Evolutionary conservation across 35 echinoderm and acorn worm species (phyloP), one percentile per base, ranked within the genome.

Genomic region (Holothuria glaberrima): DNA sequence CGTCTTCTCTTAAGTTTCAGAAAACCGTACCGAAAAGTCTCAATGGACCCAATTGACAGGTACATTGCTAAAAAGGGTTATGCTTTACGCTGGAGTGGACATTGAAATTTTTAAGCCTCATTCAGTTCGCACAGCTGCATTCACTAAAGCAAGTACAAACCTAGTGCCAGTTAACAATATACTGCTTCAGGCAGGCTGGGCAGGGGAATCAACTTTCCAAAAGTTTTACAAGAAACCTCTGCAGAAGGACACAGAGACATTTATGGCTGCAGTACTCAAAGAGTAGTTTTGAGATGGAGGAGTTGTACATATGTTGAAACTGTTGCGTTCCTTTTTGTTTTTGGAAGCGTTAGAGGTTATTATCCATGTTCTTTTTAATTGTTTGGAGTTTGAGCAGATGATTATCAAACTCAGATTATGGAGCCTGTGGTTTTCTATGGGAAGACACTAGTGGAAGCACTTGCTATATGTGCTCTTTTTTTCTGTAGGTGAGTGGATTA

Each of bases 221-320:
- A 92, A 58, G 9, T 92, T 78, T 70, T 92, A 92, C 52, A 59
- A 88, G 30, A 88, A 88, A 66, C 82, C 85, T 75, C 29, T 32
- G 36, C 6, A 9, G 21, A 32, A 31, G 36, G 21, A 32, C 12
- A 7, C 28, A 35, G 30, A 32, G 36, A 31, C 3, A 45, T 75
- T 75, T 21, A 75, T 75, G 71, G 36, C 29, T 9, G 3, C 36
- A 7, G 10, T 75, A 75, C 71, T 75, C 30, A 26, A 32, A 31
- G 71, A 75, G 71, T 75, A 75, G 71, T 75, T 26, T 31, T 12
- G 4, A 0, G 10, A 21, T 66, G n/a, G 63, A 66, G 12, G 63
- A 14, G 63, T 66, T 66, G 63, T 66, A 16, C 4, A 65, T 65
- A 65, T 46, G 44, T 46, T 5, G 4, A n/a, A n/a, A 46, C 10